These are phyloP conservation scores for Rhinophrynus dorsalis DNA, from an alignment of 2,797 vertebrate genomes.

Conservation along the genomic window DNA sequence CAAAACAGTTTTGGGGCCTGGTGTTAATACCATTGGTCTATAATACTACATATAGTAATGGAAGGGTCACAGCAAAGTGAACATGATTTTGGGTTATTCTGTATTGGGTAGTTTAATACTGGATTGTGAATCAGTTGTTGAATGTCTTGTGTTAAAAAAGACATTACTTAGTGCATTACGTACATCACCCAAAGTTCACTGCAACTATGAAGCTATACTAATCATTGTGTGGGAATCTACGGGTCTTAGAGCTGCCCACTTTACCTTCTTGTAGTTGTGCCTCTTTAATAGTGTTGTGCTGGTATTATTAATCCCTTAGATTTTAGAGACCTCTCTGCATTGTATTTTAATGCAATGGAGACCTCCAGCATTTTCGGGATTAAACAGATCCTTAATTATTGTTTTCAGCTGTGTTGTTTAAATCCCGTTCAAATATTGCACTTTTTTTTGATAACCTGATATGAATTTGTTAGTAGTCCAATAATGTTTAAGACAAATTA, in stretches of 20 bases:
- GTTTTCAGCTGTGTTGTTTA: too few relatives aligned
- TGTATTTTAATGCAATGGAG: background rate
- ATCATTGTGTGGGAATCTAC: background rate
- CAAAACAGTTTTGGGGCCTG: background rate
- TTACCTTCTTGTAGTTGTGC: slow-evolving; percentile 4
- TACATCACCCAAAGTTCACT: background rate
- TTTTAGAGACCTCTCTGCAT: background rate
- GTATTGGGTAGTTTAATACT: background rate
- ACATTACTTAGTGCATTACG: background rate
- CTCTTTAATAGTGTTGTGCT: too few relatives aligned
- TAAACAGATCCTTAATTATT: slow-evolving; percentile 1
- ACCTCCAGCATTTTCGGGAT: too few relatives aligned
- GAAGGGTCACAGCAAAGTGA: background rate
- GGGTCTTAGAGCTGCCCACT: background rate
- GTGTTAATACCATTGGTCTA: background rate
- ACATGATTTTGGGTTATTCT: background rate
- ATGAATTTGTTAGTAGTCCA: background rate
- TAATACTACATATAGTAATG: background rate
- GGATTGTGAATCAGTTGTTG: background rate
- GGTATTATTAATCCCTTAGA: too few relatives aligned
- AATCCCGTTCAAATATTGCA: slow-evolving; percentile 47
- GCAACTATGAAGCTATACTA: background rate
- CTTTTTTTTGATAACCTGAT: slow-evolving; percentile 54
- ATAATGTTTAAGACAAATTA: background rate
- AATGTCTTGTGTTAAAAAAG: background rate